A percentile compares a stretch with the other conserved stretches of the same genome.
These are phyloP conservation scores for Rhaphigaster nebulosa DNA, from an alignment of 2,888 invertebrate species.

Conservation along the genomic window DNA sequence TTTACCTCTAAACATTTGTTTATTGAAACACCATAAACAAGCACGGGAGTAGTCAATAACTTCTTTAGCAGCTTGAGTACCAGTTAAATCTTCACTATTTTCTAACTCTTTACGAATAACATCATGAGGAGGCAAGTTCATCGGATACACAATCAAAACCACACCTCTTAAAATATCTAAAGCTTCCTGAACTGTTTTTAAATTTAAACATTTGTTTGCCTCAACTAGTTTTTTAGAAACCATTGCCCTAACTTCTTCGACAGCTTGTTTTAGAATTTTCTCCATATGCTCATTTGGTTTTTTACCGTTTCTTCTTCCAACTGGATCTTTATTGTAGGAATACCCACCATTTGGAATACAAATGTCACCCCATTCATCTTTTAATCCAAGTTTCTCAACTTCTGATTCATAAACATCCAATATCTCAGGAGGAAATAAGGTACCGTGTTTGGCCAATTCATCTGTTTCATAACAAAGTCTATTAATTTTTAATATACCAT, in stretches of 20 bases:
- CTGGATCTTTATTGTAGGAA: conserved; percentile 75
- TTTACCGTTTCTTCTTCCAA: conserved; percentile 87
- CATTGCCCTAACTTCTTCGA: conserved; percentile 83
- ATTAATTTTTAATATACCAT: conserved; percentile 87
- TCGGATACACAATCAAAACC: conserved; percentile 92
- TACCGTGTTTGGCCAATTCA: conserved; percentile 87
- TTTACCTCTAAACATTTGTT: conserved; percentile 79
- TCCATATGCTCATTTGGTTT: conserved; percentile 86
- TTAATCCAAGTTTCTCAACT: conserved; percentile 85
- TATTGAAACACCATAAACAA: conserved; percentile 93
- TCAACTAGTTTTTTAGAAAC: conserved; percentile 85
- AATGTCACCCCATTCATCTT: conserved; percentile 87
- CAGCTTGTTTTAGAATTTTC: conserved; percentile 82
- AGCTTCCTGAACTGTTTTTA: conserved; percentile 83
- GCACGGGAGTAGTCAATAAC: conserved; percentile 73
- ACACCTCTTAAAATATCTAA: conserved; percentile 87
- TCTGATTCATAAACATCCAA: conserved; percentile 94
- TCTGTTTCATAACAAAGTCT: conserved; percentile 88
- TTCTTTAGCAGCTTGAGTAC: conserved; percentile 77
- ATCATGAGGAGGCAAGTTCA: conserved; percentile 93
- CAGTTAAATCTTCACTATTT: conserved; percentile 88
- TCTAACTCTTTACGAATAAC: conserved; percentile 90
- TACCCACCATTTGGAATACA: conserved; percentile 89
- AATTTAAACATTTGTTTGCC: conserved; percentile 77
- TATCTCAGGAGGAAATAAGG: conserved; percentile 88